A percentile compares a stretch with the other conserved stretches of the same genome.
These are phyloP conservation scores for Cyclophora albipunctata DNA, from an alignment of 2,888 invertebrate species.

Conservation along the genomic window DNA sequence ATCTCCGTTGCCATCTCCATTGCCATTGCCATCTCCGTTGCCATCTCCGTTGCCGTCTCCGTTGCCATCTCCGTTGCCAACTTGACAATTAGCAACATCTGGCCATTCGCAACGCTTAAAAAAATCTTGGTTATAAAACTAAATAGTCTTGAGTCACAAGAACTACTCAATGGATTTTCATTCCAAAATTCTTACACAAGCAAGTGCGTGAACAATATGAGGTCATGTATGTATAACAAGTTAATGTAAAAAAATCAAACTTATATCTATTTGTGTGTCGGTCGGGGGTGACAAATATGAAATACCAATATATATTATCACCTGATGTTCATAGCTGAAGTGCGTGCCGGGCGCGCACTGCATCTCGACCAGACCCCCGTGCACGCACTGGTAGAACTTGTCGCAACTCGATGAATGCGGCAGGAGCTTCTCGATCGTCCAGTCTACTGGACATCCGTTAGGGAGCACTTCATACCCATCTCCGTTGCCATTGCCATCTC, in stretches of 20 bases:
- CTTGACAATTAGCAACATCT: slow-evolving; percentile 17
- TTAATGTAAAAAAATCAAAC: neutral
- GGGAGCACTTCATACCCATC: slow-evolving; percentile 3
- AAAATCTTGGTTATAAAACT: too few species aligned
- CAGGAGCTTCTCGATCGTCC: slow-evolving; percentile 17
- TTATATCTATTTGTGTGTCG: neutral
- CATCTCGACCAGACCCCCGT: slow-evolving; percentile 15
- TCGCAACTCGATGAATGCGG: slow-evolving; percentile 25
- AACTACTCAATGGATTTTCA: too few species aligned
- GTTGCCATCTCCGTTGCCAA: neutral
- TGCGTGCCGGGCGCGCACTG: slow-evolving; percentile 23
- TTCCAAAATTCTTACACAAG: slow-evolving; percentile 1
- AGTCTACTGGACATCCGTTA: slow-evolving; percentile 25
- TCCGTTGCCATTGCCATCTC: slow-evolving; percentile 3
- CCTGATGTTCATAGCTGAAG: slow-evolving; percentile 31
- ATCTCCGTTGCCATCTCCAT: too few species aligned
- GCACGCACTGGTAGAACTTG: slow-evolving; percentile 28
- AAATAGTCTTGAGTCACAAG: too few species aligned
- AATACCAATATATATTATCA: slow-evolving; percentile 10
- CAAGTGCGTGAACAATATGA: neutral
- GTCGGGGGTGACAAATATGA: neutral
- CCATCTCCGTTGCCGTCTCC: neutral
- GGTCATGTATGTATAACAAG: neutral
- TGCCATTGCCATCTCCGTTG: neutral
- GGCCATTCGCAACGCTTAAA: slow-evolving; percentile 17